Base-by-base conservation (phyloP, 2,113 vertebrate species). In the Tylochromis polylepis region DNA sequence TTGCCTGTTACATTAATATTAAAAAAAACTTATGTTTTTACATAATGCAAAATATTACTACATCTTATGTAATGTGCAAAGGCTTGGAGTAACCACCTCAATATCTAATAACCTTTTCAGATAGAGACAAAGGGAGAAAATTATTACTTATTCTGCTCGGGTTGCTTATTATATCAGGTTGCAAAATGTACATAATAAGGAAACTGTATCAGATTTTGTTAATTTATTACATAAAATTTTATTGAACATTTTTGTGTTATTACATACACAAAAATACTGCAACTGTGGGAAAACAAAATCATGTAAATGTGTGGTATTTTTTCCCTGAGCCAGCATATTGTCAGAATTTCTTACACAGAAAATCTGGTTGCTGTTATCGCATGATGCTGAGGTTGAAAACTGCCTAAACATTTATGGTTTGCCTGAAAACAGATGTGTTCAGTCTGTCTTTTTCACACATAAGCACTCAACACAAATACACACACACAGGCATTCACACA, bases 361-460 rank as follows among this genome's bases (percentile, higher is more conserved):
- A 84, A 87, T 85, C 14, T 4, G 81, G 38, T 82, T 18, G 24
- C 72, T 81, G 79, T 67, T 89, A 78, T 93, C 88, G 81, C 72
- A 81, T 89, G 83, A 90, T 53, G 24, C 85, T 67, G 87, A 82
- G 78, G 85, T 80, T 79, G 84, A 89, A 87, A 88, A 79, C 67
- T 80, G 82, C 60, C 85, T 86, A 16, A 80, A 85, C 85, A 77
- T 93, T 91, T 90, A 87, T 88, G 79, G 51, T 72, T 84, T 87
- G 70, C 81, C 90, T 89, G 60, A 59, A 87, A 89, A 83, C 27
- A 34, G 53, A 29, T 83, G 77, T 88, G 49, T 24, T 91, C 65
- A 75, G 81, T 79, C n/a, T 57, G 18, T 85, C 18, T 78, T 38
- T 85, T 65, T 29, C 5, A 82, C 16, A 43, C 43, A 78, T 67